Evolutionary conservation across 2,888 invertebrate genomes (phyloP).

Genomic region (Tridacna gigas): DNA sequence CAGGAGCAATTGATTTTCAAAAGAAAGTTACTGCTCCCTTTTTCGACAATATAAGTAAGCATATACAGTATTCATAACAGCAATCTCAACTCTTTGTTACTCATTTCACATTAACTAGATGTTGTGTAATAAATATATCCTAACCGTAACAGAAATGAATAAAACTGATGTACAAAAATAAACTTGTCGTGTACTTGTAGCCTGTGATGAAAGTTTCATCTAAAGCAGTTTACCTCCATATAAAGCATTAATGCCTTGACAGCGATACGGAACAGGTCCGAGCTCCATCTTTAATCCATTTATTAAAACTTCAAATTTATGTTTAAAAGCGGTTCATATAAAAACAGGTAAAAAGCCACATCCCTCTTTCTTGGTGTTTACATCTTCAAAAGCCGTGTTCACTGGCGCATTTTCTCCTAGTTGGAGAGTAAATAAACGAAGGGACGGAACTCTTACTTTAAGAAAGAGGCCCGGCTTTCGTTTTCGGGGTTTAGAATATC

Average conservation of each 20-base stretch:
- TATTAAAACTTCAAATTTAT: not conserved
- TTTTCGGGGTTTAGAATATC: not conserved
- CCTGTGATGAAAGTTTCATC: no score
- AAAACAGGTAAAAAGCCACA: slow-evolving; percentile 8
- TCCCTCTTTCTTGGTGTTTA: not conserved
- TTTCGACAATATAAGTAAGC: not conserved
- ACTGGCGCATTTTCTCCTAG: slow-evolving; percentile 21
- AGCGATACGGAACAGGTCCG: slow-evolving; percentile 1
- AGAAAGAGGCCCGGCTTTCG: slow-evolving; percentile 4
- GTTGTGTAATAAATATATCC: no score
- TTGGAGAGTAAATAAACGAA: not conserved
- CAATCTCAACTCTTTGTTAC: no score
- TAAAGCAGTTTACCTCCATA: not conserved
- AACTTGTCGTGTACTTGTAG: no score
- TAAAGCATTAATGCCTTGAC: slow-evolving; percentile 17
- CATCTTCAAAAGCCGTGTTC: not conserved
- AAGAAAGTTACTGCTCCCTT: not conserved
- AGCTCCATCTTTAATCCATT: slow-evolving; percentile 18
- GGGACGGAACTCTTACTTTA: not conserved
- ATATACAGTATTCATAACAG: no score
- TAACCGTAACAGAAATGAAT: no score
- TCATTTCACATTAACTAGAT: no score
- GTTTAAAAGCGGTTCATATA: not conserved
- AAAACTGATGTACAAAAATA: no score
- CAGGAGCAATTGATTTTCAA: not conserved